Percentiles rank a stretch among this genome's conserved stretches.
Evolutionary conservation across 1,140 invertebrate species (phyloP).

Genomic region (Heliconius melpomene): DNA sequence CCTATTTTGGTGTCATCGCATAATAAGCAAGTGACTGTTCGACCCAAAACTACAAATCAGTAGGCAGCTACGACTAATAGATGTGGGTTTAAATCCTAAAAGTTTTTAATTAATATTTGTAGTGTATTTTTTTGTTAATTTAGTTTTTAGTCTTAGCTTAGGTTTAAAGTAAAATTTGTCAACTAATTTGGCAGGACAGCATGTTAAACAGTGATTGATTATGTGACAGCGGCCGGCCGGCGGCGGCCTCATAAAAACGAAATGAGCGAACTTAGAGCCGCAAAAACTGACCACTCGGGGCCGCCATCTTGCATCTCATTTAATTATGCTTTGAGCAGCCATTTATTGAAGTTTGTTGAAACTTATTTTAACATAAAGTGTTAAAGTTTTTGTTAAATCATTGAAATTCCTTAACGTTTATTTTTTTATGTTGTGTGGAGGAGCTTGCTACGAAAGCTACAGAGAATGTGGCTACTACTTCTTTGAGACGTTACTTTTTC

Average conservation of each 20-base stretch:
- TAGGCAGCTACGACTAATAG: background rate
- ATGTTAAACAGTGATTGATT: constrained; percentile 48
- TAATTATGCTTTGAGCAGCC: constrained; percentile 22
- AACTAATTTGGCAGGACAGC: constrained; percentile 33
- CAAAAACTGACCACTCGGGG: constrained; percentile 43
- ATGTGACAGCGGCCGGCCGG: constrained; percentile 33
- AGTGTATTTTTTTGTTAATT: background rate
- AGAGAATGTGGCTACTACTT: no score
- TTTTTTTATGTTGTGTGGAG: no score
- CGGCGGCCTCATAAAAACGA: constrained; percentile 46
- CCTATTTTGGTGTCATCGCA: background rate
- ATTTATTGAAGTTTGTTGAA: constrained; percentile 19
- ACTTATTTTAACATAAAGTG: background rate
- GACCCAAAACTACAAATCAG: background rate
- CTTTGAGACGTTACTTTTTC: no score
- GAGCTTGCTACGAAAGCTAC: no score
- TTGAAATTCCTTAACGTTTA: no score
- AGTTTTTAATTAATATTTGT: background rate
- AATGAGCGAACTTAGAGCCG: constrained; percentile 50
- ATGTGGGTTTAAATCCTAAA: background rate
- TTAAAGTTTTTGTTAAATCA: no score
- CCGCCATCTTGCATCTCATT: constrained; percentile 37
- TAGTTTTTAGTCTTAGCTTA: background rate
- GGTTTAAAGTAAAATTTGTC: background rate
- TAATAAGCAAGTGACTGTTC: background rate